These are phyloP conservation scores for Phyllotreta cruciferae DNA, from an alignment of 2,888 invertebrate species.

Conservation along the genomic window DNA sequence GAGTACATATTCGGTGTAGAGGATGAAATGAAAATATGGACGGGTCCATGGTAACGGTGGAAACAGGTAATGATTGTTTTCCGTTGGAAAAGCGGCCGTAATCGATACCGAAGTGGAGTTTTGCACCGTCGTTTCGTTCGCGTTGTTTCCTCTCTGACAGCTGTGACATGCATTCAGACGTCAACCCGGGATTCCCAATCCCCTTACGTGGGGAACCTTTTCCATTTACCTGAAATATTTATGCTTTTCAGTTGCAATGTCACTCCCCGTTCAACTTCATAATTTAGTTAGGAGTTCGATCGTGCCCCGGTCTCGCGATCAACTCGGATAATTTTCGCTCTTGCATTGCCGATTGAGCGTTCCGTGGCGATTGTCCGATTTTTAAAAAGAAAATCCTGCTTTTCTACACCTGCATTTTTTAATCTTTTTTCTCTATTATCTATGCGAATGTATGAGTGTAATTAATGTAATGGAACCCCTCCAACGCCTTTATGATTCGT, in stretches of 20 bases:
- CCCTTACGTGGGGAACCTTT: slow-evolving; percentile 42
- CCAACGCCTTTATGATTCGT: no score
- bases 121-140: slow-evolving; percentile 27
- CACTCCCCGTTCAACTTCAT: slow-evolving; percentile 37
- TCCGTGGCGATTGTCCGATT: no score
- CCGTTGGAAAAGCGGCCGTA: slow-evolving; percentile 31
- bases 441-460: no score
- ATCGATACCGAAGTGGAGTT: slow-evolving; percentile 36
- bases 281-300: slow-evolving; percentile 34
- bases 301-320: slow-evolving; percentile 4
- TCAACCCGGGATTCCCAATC: slow-evolving; percentile 41
- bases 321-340: slow-evolving; percentile 3
- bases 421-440: no score
- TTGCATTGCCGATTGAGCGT: no score
- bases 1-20: neutral
- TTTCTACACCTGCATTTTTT: no score
- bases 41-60: slow-evolving; percentile 24
- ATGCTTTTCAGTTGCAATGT: slow-evolving; percentile 45
- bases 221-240: slow-evolving; percentile 47
- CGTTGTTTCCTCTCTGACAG: slow-evolving; percentile 40
- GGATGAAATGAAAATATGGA: slow-evolving; percentile 21
- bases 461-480: no score
- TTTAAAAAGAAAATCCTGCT: no score
- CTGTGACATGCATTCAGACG: slow-evolving; percentile 45
- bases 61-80: slow-evolving; percentile 40